Evolutionary conservation across 1,140 invertebrate species (phyloP), one percentile per base, ranked within the genome.

Genomic region (Telenomus remus): DNA sequence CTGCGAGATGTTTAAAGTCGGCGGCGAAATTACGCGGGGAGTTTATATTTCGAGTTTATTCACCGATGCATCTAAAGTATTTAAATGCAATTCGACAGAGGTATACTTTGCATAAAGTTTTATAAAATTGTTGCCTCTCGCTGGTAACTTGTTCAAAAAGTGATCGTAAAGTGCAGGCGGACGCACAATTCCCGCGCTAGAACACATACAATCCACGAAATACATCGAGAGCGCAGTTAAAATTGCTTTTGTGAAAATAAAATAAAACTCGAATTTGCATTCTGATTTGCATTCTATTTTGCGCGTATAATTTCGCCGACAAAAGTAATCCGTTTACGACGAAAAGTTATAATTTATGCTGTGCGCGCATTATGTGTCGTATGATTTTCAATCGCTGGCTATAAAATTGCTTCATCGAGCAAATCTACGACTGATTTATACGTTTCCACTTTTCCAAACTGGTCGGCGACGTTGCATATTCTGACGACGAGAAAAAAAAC

Each of bases 41-140:
- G 51, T 11, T n/a, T n/a, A n/a, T n/a, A n/a, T n/a, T n/a, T n/a
- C n/a, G n/a, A 65, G 7, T 65, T 64, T 55, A 64, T 65, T 64
- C 46, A 44, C 46, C 5, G n/a, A 39, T 43, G 49, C 55, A 55
- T 69, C 47, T 15, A 69, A 69, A 42, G 65, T 54, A 69, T 54
- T 69, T 59, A 53, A 69, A 69, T 60, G 60, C 15, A 49, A 34
- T 69, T 54, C 47, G 54, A 12, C 34, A 27, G 48, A 49, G 9
- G 43, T 53, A 54, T 48, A 69, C 56, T 54, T 55, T 60, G 56
- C 49, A 69, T 69, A 69, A 68, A 69, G 49, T 69, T 69, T 60
- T 69, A 69, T 69, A 54, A 60, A 69, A 54, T 46, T 60, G 49
- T 69, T 55, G n/a, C n/a, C n/a, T n/a, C n/a, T n/a, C n/a, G n/a